Conservation (phyloP, 1,140 invertebrate species). For the Macrobrachium nipponense region DNA sequence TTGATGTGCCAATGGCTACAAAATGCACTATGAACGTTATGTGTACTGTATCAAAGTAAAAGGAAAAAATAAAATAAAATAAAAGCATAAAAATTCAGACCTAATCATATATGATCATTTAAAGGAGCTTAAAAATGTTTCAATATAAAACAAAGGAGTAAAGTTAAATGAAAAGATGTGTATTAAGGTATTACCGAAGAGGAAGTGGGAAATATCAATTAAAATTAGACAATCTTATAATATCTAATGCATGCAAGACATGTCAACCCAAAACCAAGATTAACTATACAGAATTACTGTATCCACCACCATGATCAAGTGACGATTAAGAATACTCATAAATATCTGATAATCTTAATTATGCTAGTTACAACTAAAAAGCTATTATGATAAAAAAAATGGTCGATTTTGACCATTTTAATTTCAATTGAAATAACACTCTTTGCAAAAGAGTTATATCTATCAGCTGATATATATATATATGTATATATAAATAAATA, state of each 20-base stretch:
- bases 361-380: too few species aligned
- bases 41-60: too few species aligned
- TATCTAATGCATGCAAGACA: conserved; percentile 55
- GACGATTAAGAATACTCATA: conserved; percentile 56
- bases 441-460: conserved; percentile 37
- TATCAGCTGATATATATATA: conserved; percentile 45
- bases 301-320: conserved; percentile 59
- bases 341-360: conserved; percentile 32
- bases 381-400: too few species aligned
- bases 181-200: conserved; percentile 44
- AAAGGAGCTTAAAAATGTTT: conserved; percentile 43
- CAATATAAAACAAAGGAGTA: conserved; percentile 34
- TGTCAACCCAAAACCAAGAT: conserved; percentile 55
- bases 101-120: conserved; percentile 6
- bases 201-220: conserved; percentile 52
- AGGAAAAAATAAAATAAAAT: too few species aligned
- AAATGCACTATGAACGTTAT: too few species aligned
- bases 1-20: too few species aligned
- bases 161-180: conserved; percentile 32
- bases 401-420: conserved; percentile 23
- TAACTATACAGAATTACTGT: conserved; percentile 45
- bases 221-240: conserved; percentile 59
- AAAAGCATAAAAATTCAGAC: background rate
- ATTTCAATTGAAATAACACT: conserved; percentile 39
- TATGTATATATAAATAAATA: conserved; percentile 59